Conservation (phyloP, 2,888 invertebrate genomes). For the Scelioninae gen. 1 region DNA sequence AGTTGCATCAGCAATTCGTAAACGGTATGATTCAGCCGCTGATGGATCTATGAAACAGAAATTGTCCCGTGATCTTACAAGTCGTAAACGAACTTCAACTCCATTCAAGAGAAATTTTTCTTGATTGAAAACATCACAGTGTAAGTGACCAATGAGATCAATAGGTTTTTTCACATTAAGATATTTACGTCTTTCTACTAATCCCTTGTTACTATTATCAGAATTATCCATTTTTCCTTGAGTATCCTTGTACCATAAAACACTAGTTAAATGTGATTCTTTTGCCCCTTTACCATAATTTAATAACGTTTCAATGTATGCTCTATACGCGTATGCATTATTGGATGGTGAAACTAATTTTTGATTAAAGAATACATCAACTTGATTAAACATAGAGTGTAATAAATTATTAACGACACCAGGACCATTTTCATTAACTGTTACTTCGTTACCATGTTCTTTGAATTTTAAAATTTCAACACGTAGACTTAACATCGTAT, state of each 20-base stretch:
- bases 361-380: conserved; percentile 74
- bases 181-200: conserved; percentile 7
- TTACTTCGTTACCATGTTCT: background rate
- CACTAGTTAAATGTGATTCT: conserved; percentile 66
- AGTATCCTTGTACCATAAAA: conserved; percentile 53
- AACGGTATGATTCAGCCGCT: conserved; percentile 13
- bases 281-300: conserved; percentile 70
- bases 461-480: conserved; percentile 18
- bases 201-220: conserved; percentile 9
- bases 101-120: conserved; percentile 72
- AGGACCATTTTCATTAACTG: background rate
- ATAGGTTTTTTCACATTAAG: conserved; percentile 2
- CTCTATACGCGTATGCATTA: conserved; percentile 73
- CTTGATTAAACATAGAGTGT: conserved; percentile 70
- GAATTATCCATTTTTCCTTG: conserved; percentile 32
- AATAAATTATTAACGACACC: conserved; percentile 30
- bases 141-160: conserved; percentile 63
- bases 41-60: conserved; percentile 56
- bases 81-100: conserved; percentile 67
- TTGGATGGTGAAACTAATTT: conserved; percentile 73
- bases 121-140: conserved; percentile 72
- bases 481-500: conserved; percentile 70
- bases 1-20: conserved; percentile 48
- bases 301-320: conserved; percentile 73
- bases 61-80: conserved; percentile 48